A percentile compares a stretch with the other conserved stretches of the same genome.
phyloP scores from a whole-genome alignment of 2,113 vertebrate species.

The Leptosomus discolor region DNA sequence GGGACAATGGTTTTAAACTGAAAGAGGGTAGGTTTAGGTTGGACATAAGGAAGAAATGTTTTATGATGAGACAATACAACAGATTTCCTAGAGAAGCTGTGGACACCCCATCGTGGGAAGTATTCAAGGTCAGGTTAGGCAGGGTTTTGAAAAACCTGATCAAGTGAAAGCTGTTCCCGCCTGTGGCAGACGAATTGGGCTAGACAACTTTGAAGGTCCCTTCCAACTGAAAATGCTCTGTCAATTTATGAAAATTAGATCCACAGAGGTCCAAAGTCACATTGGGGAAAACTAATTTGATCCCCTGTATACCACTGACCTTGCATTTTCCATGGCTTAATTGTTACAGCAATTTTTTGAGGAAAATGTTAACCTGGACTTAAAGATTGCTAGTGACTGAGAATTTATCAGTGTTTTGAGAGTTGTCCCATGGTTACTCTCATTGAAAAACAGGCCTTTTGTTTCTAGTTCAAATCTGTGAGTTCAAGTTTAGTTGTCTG shows the following conservation, averaged over 20 bases:
- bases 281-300: background rate
- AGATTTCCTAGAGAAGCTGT: background rate
- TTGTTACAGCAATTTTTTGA: background rate
- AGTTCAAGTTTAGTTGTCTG: background rate
- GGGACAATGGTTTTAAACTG: background rate
- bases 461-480: background rate
- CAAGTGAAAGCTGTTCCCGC: background rate
- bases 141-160: background rate
- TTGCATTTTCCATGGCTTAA: background rate
- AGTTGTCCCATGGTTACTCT: background rate
- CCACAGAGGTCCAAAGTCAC: background rate
- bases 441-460: background rate
- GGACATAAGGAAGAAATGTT: background rate
- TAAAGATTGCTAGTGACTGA: background rate
- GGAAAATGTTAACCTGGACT: background rate
- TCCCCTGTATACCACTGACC: fast-evolving
- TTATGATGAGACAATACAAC: background rate
- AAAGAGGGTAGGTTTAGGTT: background rate
- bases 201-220: background rate
- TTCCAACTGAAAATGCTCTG: background rate
- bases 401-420: background rate
- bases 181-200: fast-evolving
- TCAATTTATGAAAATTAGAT: background rate
- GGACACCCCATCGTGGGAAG: fast-evolving
- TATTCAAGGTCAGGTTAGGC: background rate